Base-by-base conservation (phyloP, 2,888 invertebrate genomes). In the Physocephala rufipes region DNA sequence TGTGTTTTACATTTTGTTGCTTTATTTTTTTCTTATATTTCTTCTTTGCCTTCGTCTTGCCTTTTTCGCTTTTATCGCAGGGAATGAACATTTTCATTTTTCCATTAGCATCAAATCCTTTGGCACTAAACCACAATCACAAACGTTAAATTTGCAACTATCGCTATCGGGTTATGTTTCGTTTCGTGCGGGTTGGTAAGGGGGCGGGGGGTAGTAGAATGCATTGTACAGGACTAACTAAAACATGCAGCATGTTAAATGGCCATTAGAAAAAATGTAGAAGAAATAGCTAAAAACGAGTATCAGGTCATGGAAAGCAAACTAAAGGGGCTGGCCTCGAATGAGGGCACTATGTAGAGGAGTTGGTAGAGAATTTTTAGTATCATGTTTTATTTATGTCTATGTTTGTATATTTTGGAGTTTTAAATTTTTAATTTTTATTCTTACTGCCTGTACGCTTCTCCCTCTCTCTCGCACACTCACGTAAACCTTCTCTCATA, bases 11-110 rank as follows among this genome's bases (percentile, higher is more conserved):
- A 7, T 36, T 36, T 9, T 36, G 5, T 9, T 36, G 4, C 36
- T 36, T 9, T 36, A 4, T 36, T 7, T 36, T 36, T 9, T 36
- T 7, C 36, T 36, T 36, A 4, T 36, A 7, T 36, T 36, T 36
- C 36, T 9, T 36, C 9, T 36, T 36, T n/a, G n/a, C n/a, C n/a
- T n/a, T n/a, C n/a, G n/a, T n/a, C n/a, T n/a, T n/a, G n/a, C n/a
- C n/a, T n/a, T n/a, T n/a, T n/a, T n/a, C n/a, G n/a, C n/a, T n/a
- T n/a, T n/a, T n/a, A n/a, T 51, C 24, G 2, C 53, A 55, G 28
- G 62, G 26, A 13, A 45, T 63, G 63, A 63, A 63, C 24, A 63
- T 63, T 66, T 66, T 16, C 65, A 30, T 28, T 66, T n/a, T 53
- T 53, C 19, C 51, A 66, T 28, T 26, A 30, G 53, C 65, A 62